These are phyloP conservation scores for Eucera pruinosa DNA, from an alignment of 2,888 invertebrate genomes.

Conservation along the genomic window DNA sequence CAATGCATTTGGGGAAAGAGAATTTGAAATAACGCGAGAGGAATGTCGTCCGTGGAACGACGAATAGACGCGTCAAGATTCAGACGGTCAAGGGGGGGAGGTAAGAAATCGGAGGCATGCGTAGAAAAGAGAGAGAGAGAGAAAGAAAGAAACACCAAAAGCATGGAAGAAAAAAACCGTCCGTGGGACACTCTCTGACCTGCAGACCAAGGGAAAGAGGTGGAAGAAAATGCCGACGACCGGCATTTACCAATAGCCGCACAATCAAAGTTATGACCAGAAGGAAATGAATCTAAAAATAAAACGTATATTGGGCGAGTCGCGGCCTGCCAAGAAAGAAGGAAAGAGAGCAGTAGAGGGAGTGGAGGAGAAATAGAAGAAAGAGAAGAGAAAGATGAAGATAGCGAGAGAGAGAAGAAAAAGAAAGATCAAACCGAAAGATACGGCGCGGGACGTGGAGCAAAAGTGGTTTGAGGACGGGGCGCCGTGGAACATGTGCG, in stretches of 20 bases:
- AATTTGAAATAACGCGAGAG: slow-evolving; percentile 56
- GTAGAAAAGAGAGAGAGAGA: slow-evolving; percentile 3
- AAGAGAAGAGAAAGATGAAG: slow-evolving; percentile 39
- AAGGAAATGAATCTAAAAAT: slow-evolving; percentile 81
- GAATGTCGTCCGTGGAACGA: slow-evolving; percentile 46
- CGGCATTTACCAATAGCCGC: slow-evolving; percentile 67
- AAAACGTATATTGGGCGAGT: slow-evolving; percentile 78
- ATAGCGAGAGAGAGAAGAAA: slow-evolving; percentile 10
- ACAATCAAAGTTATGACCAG: slow-evolving; percentile 75
- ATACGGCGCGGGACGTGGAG: slow-evolving; percentile 17
- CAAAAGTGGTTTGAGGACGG: slow-evolving; percentile 51
- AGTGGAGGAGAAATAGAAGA: slow-evolving; percentile 19
- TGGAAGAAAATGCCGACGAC: slow-evolving; percentile 16
- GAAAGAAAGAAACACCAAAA: slow-evolving; percentile 13
- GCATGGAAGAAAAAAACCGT: slow-evolving; percentile 3
- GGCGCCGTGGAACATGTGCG: slow-evolving; percentile 66
- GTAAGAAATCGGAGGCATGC: too few species aligned
- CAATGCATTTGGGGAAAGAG: slow-evolving; percentile 61
- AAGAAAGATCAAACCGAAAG: slow-evolving; percentile 37
- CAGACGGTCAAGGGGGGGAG: too few species aligned
- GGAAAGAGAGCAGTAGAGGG: slow-evolving; percentile 43
- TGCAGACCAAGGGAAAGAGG: background rate
- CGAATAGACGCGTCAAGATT: slow-evolving; percentile 55
- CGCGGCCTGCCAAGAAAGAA: slow-evolving; percentile 65
- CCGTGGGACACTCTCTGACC: background rate